Evolutionary conservation across 2,888 invertebrate genomes (phyloP).

Genomic region (Neoitamus cyanurus): DNA sequence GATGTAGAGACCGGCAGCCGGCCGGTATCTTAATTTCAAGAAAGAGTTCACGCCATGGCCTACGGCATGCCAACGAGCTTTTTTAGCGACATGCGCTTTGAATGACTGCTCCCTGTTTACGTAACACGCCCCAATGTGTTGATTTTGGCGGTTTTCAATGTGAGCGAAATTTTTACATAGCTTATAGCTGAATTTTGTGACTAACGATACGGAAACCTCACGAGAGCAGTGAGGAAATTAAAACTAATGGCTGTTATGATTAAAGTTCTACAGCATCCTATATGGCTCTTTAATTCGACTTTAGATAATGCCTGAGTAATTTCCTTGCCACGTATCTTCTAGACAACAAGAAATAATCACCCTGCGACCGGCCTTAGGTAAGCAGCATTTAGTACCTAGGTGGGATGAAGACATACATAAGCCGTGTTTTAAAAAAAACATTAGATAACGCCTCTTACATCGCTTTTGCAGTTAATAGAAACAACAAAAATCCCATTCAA

Average conservation of each 20-base stretch:
- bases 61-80: not conserved
- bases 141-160: not conserved
- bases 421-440: not conserved
- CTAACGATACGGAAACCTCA: not conserved
- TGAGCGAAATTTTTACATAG: not conserved
- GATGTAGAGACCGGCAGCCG: not conserved
- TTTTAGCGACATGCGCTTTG: not conserved
- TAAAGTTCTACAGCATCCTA: not conserved
- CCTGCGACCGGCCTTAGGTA: not conserved
- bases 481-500: not conserved
- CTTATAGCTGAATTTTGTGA: not conserved
- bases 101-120: not conserved
- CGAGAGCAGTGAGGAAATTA: not conserved
- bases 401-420: not conserved
- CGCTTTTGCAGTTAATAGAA: not conserved
- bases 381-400: not conserved
- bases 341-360: not conserved
- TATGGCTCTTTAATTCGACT: not conserved
- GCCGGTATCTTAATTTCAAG: not conserved
- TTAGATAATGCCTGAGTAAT: not conserved
- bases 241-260: not conserved
- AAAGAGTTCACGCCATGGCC: not conserved
- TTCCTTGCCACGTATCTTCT: not conserved
- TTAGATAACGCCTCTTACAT: not conserved
- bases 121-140: not conserved